A percentile compares a stretch with the other conserved stretches of the same genome.
Conservation (phyloP, 2,888 invertebrate species). For the Drosophila incognita region DNA sequence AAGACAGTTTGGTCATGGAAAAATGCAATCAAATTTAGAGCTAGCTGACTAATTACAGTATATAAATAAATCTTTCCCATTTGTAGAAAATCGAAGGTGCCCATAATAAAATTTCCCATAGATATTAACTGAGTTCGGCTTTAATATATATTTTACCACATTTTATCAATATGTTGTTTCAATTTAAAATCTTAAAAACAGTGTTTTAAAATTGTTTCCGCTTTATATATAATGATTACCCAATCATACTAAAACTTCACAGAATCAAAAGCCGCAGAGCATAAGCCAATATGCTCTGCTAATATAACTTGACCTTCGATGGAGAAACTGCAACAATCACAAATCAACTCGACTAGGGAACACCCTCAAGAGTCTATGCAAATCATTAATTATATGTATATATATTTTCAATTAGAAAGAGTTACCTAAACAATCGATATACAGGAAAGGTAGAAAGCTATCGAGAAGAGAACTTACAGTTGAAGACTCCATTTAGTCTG, state of each 20-base stretch:
- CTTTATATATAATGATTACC: neutral
- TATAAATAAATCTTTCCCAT: neutral
- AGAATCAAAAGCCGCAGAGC: conserved; percentile 11
- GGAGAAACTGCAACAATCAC: conserved; percentile 37
- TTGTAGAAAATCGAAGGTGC: too few relatives aligned
- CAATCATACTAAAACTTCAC: neutral
- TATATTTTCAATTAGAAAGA: neutral
- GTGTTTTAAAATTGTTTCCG: conserved; percentile 17
- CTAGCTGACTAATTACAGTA: neutral
- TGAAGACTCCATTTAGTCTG: neutral
- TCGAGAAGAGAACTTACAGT: neutral
- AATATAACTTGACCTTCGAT: conserved; percentile 55
- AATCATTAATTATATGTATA: neutral
- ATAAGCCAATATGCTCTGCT: conserved; percentile 33
- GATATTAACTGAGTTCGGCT: neutral
- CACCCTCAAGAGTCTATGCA: neutral
- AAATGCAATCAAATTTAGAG: accelerated
- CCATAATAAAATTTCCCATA: too few relatives aligned
- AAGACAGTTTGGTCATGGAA: neutral
- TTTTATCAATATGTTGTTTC: neutral
- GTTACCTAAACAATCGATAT: too few relatives aligned
- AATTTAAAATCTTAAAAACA: neutral
- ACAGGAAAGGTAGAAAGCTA: accelerated
- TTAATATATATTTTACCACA: neutral
- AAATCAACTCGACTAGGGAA: neutral